Conservation (phyloP, 2,888 invertebrate species). For the Lasioglossum zephyrum region DNA sequence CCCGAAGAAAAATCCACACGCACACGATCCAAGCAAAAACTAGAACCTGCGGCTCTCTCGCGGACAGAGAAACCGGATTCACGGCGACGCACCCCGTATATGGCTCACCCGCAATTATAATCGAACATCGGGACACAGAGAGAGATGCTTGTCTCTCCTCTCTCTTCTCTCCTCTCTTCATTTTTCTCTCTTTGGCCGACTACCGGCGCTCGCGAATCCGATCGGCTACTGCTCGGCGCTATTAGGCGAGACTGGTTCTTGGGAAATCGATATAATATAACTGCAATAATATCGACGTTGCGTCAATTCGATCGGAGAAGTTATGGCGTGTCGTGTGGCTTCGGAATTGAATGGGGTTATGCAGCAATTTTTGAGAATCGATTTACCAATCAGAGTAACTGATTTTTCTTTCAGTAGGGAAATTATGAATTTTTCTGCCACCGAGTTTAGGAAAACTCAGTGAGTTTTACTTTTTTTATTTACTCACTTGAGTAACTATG, state of each 20-base stretch:
- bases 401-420: too few relatives aligned
- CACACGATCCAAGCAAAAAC: constrained; percentile 54
- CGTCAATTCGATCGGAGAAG: not conserved
- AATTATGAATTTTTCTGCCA: not conserved
- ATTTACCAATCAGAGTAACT: too few relatives aligned
- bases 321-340: not conserved
- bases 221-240: not conserved
- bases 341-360: not conserved
- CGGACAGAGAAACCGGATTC: constrained; percentile 64
- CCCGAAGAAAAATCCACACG: constrained; percentile 54
- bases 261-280: not conserved
- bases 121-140: constrained; percentile 18
- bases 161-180: not conserved
- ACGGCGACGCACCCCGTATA: constrained; percentile 55
- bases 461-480: too few relatives aligned
- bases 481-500: too few relatives aligned
- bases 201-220: not conserved
- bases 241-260: not conserved
- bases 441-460: not conserved
- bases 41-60: constrained; percentile 58
- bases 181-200: not conserved
- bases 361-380: not conserved
- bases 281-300: not conserved
- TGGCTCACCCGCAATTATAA: constrained; percentile 55
- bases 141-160: not conserved